Conservation (phyloP, 2,797 vertebrate genomes). For the Lepus townsendii region DNA sequence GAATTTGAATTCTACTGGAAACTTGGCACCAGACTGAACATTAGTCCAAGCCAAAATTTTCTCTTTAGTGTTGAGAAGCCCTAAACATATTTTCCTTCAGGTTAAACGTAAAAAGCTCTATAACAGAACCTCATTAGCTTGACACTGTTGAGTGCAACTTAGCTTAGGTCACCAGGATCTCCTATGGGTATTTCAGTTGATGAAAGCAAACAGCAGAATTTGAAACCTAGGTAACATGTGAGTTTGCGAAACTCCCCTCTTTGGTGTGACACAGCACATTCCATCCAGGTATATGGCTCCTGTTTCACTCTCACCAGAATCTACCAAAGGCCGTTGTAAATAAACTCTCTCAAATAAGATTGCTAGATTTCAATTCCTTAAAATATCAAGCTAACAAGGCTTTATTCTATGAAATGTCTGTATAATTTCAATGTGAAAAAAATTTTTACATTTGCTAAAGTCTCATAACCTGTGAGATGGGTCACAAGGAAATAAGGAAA, state of each 20-base stretch:
- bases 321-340: background rate
- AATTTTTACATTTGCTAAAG: conserved; percentile 48
- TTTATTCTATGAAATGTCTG: conserved; percentile 65
- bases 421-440: conserved; percentile 76
- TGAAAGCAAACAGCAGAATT: background rate
- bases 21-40: conserved; percentile 73
- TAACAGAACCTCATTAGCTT: conserved; percentile 42
- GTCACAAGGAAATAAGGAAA: conserved; percentile 38
- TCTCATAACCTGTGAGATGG: conserved; percentile 56
- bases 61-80: conserved; percentile 63
- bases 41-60: conserved; percentile 35
- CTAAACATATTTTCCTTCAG: background rate
- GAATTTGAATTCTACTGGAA: conserved; percentile 47
- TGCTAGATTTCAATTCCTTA: background rate
- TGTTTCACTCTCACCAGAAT: background rate
- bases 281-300: background rate
- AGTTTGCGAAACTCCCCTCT: conserved; percentile 15
- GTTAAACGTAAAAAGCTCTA: background rate
- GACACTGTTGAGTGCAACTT: background rate
- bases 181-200: background rate
- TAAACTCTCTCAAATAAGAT: background rate
- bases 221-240: background rate
- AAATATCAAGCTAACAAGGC: conserved; percentile 59
- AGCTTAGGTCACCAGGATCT: background rate
- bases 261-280: conserved; percentile 54